Evolutionary conservation across 2,888 invertebrate genomes (phyloP), one percentile per base, ranked within the genome.

Genomic region (Rosalia funebris): DNA sequence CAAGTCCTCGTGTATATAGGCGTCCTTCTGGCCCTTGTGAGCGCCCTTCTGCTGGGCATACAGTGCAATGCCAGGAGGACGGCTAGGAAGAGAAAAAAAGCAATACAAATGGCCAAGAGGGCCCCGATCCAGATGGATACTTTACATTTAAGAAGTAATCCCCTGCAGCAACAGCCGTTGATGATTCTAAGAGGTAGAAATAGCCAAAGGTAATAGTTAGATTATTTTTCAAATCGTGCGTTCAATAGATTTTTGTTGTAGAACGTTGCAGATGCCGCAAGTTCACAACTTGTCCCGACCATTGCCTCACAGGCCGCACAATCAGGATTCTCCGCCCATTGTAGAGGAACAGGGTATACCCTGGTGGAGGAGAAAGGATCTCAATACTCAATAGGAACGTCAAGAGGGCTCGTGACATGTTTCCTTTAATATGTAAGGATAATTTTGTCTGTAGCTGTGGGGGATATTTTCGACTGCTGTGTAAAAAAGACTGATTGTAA

Each of bases 1-100:
- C 86, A 87, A 69, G 88, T 89, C 41, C 81, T 89, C 73, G 86
- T 88, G 50, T 89, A 89, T 77, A 89, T 89, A 75, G 89, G 75
- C 78, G 82, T 86, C 63, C 80, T 89, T 41, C 82, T 87, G 0
- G 85, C 88, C 1, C 83, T 87, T 70, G 89, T 89, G 10, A 87
- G 88, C 71, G 84, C 83, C 2, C 82, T 89, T 7, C 78, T 89
- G 32, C 82, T 89, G 3, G 86, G 86, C 1, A 87, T 89, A 31
- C 89, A 89, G 73, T 87, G 87, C 74, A 87, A 87, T 70, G 88
- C 88, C 0, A 56, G 67, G 36, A 71, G 70, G 39, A 73, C 66
- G 32, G 77, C 78, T n/a, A 74, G 73, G 31, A 74, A 72, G 47
- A 64, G 79, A 36, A 75, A 74, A 58, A 75, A 73, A 58, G 74